Percentiles rank a stretch among this genome's conserved stretches.
Conservation (phyloP, 2,888 invertebrate species). For the Mermis nigrescens region DNA sequence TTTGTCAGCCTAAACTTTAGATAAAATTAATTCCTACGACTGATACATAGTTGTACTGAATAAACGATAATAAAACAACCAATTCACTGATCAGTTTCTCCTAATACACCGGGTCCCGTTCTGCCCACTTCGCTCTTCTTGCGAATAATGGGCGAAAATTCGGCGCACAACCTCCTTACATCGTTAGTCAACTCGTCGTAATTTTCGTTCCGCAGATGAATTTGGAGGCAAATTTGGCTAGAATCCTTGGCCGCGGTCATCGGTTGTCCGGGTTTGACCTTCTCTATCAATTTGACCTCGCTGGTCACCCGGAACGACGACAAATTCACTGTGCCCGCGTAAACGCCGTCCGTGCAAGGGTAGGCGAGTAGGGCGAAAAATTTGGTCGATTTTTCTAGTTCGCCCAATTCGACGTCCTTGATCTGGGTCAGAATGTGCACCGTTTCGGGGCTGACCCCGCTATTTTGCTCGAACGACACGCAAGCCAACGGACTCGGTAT, state of each 20-base stretch:
- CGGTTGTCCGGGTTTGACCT: background rate
- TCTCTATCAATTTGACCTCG: background rate
- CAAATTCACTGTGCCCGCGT: background rate
- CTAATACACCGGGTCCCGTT: no score
- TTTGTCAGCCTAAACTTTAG: no score
- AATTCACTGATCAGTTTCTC: no score
- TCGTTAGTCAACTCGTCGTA: background rate
- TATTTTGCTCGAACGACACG: background rate
- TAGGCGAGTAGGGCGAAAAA: background rate
- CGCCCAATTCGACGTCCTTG: background rate
- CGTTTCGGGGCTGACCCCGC: conserved; percentile 3
- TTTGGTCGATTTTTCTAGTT: background rate
- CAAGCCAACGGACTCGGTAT: background rate
- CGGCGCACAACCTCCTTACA: background rate
- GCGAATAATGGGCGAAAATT: no score
- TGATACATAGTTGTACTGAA: no score
- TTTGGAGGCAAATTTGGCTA: background rate
- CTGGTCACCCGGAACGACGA: background rate
- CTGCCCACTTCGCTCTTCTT: no score
- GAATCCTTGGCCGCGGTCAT: background rate
- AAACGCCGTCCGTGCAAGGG: background rate
- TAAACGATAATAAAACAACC: no score
- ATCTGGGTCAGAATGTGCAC: background rate
- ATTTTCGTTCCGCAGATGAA: background rate
- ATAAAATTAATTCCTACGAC: no score